Base-by-base conservation (phyloP, 1,140 invertebrate species). In the Marisa cornuarietis region DNA sequence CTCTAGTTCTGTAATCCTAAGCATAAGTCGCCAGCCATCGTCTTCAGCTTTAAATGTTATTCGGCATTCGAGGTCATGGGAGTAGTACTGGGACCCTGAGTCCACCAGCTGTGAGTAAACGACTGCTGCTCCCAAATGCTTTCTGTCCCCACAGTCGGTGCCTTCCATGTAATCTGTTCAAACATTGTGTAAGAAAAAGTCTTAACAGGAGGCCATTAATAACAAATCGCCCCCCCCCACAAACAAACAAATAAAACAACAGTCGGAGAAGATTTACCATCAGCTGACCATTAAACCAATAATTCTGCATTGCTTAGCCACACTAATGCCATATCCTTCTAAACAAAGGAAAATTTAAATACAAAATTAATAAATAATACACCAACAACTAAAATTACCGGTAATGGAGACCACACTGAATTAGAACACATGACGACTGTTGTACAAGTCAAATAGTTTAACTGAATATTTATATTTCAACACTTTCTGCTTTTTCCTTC, bases 161-260 rank as follows among this genome's bases (percentile, higher is more conserved):
- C 83, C 85, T 54, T 86, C 83, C 89, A 90, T 90, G 78, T 87
- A 90, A 87, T 87, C 89, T 90, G 87, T 24, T 22, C n/a, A 68
- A 76, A 84, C 87, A 81, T 13, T 79, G 31, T 81, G 71, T n/a
- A n/a, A 76, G 71, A 68, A 80, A 79, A 63, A 79, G 58, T 65
- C 20, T 66, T 51, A 80, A 58, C 11, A 63, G 62, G n/a, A 20
- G 1, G 65, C 65, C 13, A 22, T n/a, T 68, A 22, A 16, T 13
- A 13, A 16, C 13, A 13, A 18, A 68, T n/a, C 1, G 18, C 1
- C 3, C 7, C 4, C 62, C 62, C 3, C 7, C 4, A 2, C 62
- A 20, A 18, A 20, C n/a, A 63, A n/a, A 63, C n/a, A 63, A 20
- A 20, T n/a, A 18, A n/a, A n/a, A 63, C n/a, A 18, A 18, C 62